These are phyloP conservation scores for Leptogaster cylindrica DNA, from an alignment of 2,888 invertebrate species.

Conservation along the genomic window DNA sequence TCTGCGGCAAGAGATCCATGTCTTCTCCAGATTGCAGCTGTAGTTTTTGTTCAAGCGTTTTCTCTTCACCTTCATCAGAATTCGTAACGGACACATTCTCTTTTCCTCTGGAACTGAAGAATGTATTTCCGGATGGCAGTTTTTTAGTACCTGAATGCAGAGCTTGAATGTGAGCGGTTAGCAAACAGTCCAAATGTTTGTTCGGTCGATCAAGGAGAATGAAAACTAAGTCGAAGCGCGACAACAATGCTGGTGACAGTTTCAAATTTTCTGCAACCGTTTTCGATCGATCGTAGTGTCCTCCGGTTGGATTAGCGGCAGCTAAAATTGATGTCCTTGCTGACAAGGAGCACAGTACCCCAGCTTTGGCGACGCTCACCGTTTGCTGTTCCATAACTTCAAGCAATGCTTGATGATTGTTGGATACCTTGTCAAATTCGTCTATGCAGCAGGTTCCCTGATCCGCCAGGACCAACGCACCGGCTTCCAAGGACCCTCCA, in stretches of 20 bases:
- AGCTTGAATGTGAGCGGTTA: conserved; percentile 75
- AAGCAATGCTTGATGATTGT: conserved; percentile 79
- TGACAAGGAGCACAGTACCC: conserved; percentile 80
- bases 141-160: conserved; percentile 68
- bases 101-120: conserved; percentile 54
- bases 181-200: conserved; percentile 61
- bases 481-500: conserved; percentile 86
- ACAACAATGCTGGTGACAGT: conserved; percentile 82
- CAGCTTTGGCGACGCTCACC: conserved; percentile 90
- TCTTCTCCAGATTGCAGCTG: conserved; percentile 66
- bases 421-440: conserved; percentile 91
- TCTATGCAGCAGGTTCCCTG: conserved; percentile 93
- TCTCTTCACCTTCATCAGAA: conserved; percentile 51
- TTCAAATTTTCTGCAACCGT: conserved; percentile 89
- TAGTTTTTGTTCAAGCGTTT: conserved; percentile 58
- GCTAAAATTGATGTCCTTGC: conserved; percentile 86
- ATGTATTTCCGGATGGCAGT: conserved; percentile 57
- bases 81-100: conserved; percentile 51
- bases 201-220: conserved; percentile 87
- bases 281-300: conserved; percentile 86
- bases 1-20: conserved; percentile 75
- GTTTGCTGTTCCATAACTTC: conserved; percentile 96
- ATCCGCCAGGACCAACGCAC: conserved; percentile 84
- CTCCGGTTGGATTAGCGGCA: conserved; percentile 90
- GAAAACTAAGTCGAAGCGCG: conserved; percentile 92